A percentile compares a stretch with the other conserved stretches of the same genome.
Evolutionary conservation across 2,888 invertebrate genomes (phyloP).

Genomic region (Drosophila vallismaia): DNA sequence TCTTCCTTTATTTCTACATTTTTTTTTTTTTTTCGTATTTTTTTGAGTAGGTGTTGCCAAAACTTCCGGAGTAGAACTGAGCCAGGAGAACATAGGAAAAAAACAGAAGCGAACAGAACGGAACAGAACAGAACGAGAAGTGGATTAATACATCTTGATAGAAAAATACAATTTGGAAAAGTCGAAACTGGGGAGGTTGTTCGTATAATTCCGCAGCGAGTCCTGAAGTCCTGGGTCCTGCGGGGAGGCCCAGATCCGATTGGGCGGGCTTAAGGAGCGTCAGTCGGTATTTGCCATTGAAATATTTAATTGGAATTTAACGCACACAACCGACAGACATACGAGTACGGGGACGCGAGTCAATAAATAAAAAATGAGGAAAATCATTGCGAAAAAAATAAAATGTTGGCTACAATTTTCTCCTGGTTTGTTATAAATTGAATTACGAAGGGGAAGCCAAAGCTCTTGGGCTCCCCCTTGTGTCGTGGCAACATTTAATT

Average conservation of each 20-base stretch:
- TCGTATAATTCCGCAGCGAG: constrained; percentile 19
- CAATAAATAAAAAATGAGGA: constrained; percentile 69
- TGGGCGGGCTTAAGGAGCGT: constrained; percentile 31
- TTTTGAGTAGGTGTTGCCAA: constrained; percentile 77
- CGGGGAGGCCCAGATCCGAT: constrained; percentile 22
- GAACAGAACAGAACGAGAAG: constrained; percentile 40
- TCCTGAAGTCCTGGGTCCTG: background rate
- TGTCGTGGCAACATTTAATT: constrained; percentile 69
- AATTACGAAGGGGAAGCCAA: constrained; percentile 62
- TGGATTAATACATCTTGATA: constrained; percentile 77
- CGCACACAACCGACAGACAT: constrained; percentile 61
- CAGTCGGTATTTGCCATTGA: constrained; percentile 64
- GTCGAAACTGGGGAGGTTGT: constrained; percentile 23
- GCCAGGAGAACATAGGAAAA: constrained; percentile 29
- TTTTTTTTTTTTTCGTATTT: constrained; percentile 21
- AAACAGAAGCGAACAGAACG: constrained; percentile 22
- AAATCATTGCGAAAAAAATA: constrained; percentile 40
- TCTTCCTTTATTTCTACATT: background rate
- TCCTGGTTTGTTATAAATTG: constrained; percentile 66
- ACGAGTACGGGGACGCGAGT: constrained; percentile 39
- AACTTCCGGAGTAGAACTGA: constrained; percentile 72
- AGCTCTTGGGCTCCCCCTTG: constrained; percentile 46
- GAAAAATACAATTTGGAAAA: constrained; percentile 35
- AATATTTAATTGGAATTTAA: constrained; percentile 79
- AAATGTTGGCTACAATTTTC: constrained; percentile 65